Conservation (phyloP, 2,888 invertebrate species). For the Lacanobia oleracea region DNA sequence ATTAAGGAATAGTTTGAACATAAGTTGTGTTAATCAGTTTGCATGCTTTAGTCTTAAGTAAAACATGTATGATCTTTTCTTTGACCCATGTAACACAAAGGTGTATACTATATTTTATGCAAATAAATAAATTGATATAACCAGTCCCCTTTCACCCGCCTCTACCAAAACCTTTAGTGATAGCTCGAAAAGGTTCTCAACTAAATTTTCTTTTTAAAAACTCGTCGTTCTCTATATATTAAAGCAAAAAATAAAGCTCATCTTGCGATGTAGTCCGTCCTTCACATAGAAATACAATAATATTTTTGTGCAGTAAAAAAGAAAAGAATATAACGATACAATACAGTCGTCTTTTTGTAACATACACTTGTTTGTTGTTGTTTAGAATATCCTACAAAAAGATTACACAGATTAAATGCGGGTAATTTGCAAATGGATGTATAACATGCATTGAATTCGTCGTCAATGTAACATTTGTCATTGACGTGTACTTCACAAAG, state of each 20-base stretch:
- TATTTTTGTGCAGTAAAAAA: background rate
- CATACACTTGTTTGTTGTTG: slow-evolving; percentile 50
- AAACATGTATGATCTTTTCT: too few species aligned
- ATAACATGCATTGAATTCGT: slow-evolving; percentile 64
- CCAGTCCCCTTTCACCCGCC: background rate
- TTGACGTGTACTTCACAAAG: slow-evolving; percentile 70
- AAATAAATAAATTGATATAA: too few species aligned
- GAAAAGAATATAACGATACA: background rate
- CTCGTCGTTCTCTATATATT: background rate
- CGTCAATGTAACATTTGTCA: slow-evolving; percentile 75
- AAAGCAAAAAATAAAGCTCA: too few species aligned
- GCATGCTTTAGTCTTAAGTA: too few species aligned
- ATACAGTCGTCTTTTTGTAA: background rate
- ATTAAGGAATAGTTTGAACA: too few species aligned
- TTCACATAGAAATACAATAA: background rate
- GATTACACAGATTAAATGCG: slow-evolving; percentile 72
- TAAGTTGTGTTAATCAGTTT: too few species aligned
- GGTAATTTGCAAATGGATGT: slow-evolving; percentile 80
- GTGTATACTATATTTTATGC: too few species aligned
- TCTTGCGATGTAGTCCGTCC: background rate
- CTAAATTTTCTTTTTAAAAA: background rate
- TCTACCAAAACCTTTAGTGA: background rate
- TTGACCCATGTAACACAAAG: too few species aligned
- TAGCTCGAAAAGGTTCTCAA: slow-evolving; percentile 6
- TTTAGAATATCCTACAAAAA: slow-evolving; percentile 41